Percentiles rank a stretch among this genome's conserved stretches.
These are phyloP conservation scores for Plusia festucae DNA, from an alignment of 2,888 invertebrate genomes.

Conservation along the genomic window DNA sequence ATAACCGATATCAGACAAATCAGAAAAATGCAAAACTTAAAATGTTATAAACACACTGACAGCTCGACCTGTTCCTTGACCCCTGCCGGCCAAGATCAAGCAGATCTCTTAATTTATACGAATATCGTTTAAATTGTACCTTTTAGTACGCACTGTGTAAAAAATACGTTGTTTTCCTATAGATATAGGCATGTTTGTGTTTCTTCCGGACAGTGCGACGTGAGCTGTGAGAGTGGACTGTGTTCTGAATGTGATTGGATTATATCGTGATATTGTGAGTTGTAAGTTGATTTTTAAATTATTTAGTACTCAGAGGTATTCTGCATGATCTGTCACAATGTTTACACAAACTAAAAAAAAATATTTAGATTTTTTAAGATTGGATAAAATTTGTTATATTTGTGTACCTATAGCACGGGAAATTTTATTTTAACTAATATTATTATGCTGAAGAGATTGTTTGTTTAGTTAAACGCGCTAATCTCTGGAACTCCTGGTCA, in stretches of 20 bases:
- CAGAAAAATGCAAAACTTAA: too few species aligned
- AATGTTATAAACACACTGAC: not conserved
- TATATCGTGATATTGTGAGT: not conserved
- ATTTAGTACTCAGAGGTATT: too few species aligned
- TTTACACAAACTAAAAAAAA: too few species aligned
- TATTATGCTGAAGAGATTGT: too few species aligned
- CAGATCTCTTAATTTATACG: not conserved
- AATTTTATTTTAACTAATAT: too few species aligned
- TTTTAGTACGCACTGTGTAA: not conserved
- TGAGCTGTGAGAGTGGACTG: slow-evolving; percentile 1
- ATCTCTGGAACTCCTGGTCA: too few species aligned
- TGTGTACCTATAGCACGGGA: too few species aligned
- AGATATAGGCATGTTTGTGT: slow-evolving; percentile 2
- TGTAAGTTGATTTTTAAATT: not conserved
- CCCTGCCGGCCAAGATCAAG: not conserved
- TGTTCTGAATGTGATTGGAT: slow-evolving; percentile 2
- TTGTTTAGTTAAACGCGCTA: too few species aligned
- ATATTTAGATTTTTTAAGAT: too few species aligned
- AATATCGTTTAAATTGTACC: not conserved
- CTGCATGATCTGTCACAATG: too few species aligned
- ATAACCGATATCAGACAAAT: too few species aligned
- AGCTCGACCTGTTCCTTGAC: not conserved
- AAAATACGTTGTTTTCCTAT: slow-evolving; percentile 28
- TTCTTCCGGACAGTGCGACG: slow-evolving; percentile 18
- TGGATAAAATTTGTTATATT: too few species aligned